A percentile compares a stretch with the other conserved stretches of the same genome.
Evolutionary conservation across 1,140 invertebrate species (phyloP).

Genomic region (Agrypnia vestita): DNA sequence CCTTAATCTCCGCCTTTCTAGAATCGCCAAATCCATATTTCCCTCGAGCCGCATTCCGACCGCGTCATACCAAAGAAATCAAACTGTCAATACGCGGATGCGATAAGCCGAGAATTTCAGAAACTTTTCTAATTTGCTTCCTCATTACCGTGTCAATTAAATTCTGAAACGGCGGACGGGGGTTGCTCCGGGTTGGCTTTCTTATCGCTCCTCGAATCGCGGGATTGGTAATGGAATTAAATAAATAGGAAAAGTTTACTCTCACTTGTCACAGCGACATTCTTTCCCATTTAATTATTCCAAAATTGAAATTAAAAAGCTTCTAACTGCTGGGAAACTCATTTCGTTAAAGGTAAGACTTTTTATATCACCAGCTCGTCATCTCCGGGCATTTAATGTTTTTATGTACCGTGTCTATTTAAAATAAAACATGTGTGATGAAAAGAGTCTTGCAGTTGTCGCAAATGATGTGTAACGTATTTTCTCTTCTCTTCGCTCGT

Average conservation of each 20-base stretch:
- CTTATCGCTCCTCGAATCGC: conserved; percentile 53
- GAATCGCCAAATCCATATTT: conserved; percentile 13
- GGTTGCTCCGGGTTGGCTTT: conserved; percentile 27
- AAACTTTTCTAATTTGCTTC: conserved; percentile 62
- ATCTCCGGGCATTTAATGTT: too few relatives aligned
- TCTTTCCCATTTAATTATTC: conserved; percentile 58
- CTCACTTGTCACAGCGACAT: conserved; percentile 44
- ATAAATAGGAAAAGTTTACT: conserved; percentile 61
- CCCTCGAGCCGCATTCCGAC: conserved; percentile 26
- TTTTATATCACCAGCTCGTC: neutral
- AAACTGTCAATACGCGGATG: conserved; percentile 57
- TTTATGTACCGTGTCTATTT: too few relatives aligned
- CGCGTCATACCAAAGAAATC: conserved; percentile 50
- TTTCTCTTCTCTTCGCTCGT: too few relatives aligned
- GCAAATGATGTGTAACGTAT: too few relatives aligned
- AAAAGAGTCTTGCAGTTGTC: too few relatives aligned
- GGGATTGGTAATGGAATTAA: conserved; percentile 56
- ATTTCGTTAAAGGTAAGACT: neutral
- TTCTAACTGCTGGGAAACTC: conserved; percentile 11
- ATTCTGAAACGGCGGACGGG: conserved; percentile 55
- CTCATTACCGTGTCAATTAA: conserved; percentile 62
- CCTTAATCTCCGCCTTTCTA: conserved; percentile 15
- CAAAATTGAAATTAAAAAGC: conserved; percentile 48
- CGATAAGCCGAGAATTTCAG: conserved; percentile 50
- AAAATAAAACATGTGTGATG: too few relatives aligned